These are phyloP conservation scores for Eilema sororculum DNA, from an alignment of 2,888 invertebrate genomes.

Conservation along the genomic window DNA sequence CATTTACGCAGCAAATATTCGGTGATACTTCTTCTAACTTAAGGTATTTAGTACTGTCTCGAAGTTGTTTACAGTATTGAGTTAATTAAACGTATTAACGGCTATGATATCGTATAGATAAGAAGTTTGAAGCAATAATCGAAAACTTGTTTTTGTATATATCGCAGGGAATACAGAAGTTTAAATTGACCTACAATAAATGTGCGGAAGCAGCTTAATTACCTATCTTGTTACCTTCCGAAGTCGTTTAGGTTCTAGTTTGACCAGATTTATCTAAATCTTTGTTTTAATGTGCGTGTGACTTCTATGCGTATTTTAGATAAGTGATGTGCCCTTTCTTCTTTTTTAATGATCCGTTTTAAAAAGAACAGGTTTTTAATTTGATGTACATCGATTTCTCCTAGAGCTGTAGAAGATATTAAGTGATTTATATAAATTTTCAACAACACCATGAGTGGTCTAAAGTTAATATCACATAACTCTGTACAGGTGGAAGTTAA, in stretches of 20 bases:
- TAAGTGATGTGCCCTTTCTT: background rate
- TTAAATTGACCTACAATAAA: background rate
- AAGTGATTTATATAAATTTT: background rate
- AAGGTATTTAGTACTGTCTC: background rate
- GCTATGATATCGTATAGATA: conserved; percentile 35
- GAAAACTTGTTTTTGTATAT: conserved; percentile 14
- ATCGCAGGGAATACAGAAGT: conserved; percentile 21
- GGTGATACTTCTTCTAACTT: no score
- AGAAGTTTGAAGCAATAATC: conserved; percentile 23
- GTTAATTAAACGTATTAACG: background rate
- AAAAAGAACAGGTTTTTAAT: background rate
- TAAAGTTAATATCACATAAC: no score
- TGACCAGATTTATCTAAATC: background rate
- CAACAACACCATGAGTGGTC: no score
- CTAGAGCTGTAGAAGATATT: background rate
- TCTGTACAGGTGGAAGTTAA: no score
- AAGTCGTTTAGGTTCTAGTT: conserved; percentile 6
- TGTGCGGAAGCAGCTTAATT: background rate
- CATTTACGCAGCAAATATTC: no score
- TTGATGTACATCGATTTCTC: background rate
- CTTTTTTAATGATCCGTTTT: background rate
- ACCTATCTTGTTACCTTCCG: background rate
- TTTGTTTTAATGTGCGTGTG: background rate
- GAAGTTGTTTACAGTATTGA: background rate
- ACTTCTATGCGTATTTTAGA: background rate